A percentile compares a stretch with the other conserved stretches of the same genome.
Conservation (phyloP, 2,113 vertebrate genomes). For the Gnathonemus longibarbis region DNA sequence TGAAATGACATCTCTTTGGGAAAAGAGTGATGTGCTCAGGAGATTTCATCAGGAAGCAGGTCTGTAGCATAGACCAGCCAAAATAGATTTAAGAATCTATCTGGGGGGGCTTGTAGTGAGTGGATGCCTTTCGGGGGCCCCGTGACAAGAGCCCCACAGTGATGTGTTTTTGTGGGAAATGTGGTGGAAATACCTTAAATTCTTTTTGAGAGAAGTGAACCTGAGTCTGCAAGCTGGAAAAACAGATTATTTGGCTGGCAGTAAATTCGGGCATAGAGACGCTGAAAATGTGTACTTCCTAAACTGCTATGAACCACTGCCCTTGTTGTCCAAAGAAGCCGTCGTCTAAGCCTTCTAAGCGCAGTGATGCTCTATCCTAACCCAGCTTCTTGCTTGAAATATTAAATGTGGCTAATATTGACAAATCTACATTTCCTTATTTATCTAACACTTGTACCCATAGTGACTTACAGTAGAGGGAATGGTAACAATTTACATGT, state of each 20-base stretch:
- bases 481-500: background rate
- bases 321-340: background rate
- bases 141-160: background rate
- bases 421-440: background rate
- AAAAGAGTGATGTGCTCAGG: background rate
- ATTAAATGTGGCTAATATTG: background rate
- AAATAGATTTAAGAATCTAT: background rate
- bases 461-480: background rate
- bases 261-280: background rate
- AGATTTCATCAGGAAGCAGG: background rate
- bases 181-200: background rate
- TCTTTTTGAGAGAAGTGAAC: background rate
- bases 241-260: background rate
- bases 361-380: background rate
- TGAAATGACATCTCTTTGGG: background rate
- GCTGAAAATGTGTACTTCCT: background rate
- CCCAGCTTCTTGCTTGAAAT: background rate
- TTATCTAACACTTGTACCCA: background rate
- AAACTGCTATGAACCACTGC: background rate
- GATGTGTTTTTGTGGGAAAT: conserved; percentile 2
- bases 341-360: background rate
- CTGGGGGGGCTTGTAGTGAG: background rate
- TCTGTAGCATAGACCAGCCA: background rate
- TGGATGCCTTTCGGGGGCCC: background rate
- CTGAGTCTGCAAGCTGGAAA: background rate